Evolutionary conservation across 2,113 vertebrate genomes (phyloP), one percentile per base, ranked within the genome.

Genomic region (Cochlearius cochlearius): DNA sequence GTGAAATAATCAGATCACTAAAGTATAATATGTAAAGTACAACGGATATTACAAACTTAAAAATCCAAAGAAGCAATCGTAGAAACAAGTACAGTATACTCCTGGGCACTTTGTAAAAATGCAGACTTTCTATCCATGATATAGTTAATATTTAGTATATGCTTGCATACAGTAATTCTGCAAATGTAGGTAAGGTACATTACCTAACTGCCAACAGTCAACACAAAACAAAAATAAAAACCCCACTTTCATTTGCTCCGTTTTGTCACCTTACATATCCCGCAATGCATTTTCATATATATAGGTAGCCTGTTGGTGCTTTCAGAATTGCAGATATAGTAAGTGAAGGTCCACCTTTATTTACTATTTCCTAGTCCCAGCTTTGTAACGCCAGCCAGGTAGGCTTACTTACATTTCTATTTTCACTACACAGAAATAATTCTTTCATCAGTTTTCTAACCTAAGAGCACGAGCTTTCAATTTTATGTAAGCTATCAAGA

Each of bases 401-500:
- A 81, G 32, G 12, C 11, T 86, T 76, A n/a, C 62, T 72, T 83
- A 45, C 15, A 45, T 86, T 94, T 94, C 59, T 88, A 2, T 93
- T 92, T 92, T 83, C n/a, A 30, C 50, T 58, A 20, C 25, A 69
- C 25, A 63, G 58, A 88, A 90, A 49, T 60, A 83, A 79, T 90
- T 53, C 22, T 88, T 85, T 67, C 7, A n/a, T 80, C 34, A 59
- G n/a, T 59, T 91, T 92, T 88, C 59, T 86, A 27, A 85, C 41
- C 67, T 69, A 72, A 82, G 36, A 90, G 34, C 19, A 73, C 1
- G 6, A 85, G 45, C 27, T 90, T 94, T 88, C 67, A 52, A 43
- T 83, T 92, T 95, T 64, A 32, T 73, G 25, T 45, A 62, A 88
- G 59, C 47, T 88, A 80, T 90, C 71, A 79, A 74, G 75, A 50